These are phyloP conservation scores for Columba guinea DNA, from an alignment of 2,797 vertebrate genomes.

Conservation along the genomic window DNA sequence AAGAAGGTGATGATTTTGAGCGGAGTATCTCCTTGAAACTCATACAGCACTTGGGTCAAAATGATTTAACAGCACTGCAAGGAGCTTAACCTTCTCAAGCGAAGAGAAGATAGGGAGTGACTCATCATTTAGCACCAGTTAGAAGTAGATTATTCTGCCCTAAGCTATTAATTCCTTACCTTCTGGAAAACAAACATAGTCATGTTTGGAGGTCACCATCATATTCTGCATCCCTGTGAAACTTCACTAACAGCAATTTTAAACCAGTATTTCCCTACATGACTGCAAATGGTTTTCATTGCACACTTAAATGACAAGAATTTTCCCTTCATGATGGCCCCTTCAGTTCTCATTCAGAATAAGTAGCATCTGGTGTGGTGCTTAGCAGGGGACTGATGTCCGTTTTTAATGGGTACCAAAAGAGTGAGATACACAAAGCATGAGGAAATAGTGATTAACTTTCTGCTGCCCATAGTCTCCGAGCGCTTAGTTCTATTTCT, in stretches of 20 bases:
- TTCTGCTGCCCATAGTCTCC: slow-evolving; percentile 12
- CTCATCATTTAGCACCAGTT: slow-evolving; percentile 17
- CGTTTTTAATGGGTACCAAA: slow-evolving; percentile 49
- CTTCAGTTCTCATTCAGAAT: slow-evolving; percentile 41
- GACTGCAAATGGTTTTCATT: slow-evolving; percentile 25
- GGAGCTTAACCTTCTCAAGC: slow-evolving; percentile 7
- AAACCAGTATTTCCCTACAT: background rate
- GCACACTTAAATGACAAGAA: background rate
- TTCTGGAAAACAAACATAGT: slow-evolving; percentile 11
- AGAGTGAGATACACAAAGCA: slow-evolving; percentile 30
- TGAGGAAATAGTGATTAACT: slow-evolving; percentile 38
- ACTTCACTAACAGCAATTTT: background rate
- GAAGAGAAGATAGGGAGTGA: background rate
- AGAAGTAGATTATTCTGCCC: background rate
- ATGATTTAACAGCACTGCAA: slow-evolving; percentile 20
- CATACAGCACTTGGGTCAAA: background rate
- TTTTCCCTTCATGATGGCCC: slow-evolving; percentile 10
- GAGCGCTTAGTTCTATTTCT: background rate
- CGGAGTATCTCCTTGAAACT: background rate
- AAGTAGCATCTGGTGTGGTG: slow-evolving; percentile 44
- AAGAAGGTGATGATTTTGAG: background rate
- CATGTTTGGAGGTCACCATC: background rate
- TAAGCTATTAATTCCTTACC: background rate
- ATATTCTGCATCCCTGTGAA: background rate
- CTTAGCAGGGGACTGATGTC: slow-evolving; percentile 35